phyloP scores from a whole-genome alignment of 1,140 invertebrate genomes.

The Yoshiicerus persimilis region DNA sequence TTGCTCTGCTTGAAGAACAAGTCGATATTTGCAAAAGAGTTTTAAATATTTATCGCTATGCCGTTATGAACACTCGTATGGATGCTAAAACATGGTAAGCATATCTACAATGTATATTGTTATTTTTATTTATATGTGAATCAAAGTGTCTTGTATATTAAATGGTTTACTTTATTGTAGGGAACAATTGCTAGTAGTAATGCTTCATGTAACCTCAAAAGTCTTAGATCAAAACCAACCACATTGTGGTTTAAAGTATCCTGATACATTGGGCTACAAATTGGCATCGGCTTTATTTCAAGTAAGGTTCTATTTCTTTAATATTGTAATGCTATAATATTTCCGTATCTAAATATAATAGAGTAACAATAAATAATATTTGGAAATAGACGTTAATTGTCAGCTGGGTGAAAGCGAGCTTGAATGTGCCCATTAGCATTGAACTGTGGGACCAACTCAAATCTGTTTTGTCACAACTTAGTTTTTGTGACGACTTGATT shows the following conservation, averaged over 20 bases:
- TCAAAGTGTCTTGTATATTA: too few species aligned
- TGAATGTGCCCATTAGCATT: slow-evolving; percentile 84
- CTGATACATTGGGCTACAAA: slow-evolving; percentile 73
- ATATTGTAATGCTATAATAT: neutral
- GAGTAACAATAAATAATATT: too few species aligned
- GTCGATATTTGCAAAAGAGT: slow-evolving; percentile 95
- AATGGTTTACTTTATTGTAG: slow-evolving; percentile 59
- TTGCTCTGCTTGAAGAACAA: slow-evolving; percentile 75
- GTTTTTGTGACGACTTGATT: slow-evolving; percentile 92
- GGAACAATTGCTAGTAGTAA: slow-evolving; percentile 82
- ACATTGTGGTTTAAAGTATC: slow-evolving; percentile 64
- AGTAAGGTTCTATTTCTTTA: slow-evolving; percentile 51
- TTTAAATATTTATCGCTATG: slow-evolving; percentile 93
- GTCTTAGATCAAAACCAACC: slow-evolving; percentile 76
- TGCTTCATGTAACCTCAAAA: slow-evolving; percentile 89
- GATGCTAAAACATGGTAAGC: slow-evolving; percentile 85
- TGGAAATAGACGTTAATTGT: slow-evolving; percentile 90
- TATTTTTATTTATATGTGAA: too few species aligned
- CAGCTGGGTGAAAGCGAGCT: slow-evolving; percentile 96
- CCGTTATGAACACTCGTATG: slow-evolving; percentile 95
- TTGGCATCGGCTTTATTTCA: slow-evolving; percentile 86
- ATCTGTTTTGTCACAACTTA: slow-evolving; percentile 80
- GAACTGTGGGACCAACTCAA: slow-evolving; percentile 95
- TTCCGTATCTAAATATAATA: too few species aligned
- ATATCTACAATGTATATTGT: neutral